These are phyloP conservation scores for Ditula angustiorana DNA, from an alignment of 2,888 invertebrate species.

Conservation along the genomic window DNA sequence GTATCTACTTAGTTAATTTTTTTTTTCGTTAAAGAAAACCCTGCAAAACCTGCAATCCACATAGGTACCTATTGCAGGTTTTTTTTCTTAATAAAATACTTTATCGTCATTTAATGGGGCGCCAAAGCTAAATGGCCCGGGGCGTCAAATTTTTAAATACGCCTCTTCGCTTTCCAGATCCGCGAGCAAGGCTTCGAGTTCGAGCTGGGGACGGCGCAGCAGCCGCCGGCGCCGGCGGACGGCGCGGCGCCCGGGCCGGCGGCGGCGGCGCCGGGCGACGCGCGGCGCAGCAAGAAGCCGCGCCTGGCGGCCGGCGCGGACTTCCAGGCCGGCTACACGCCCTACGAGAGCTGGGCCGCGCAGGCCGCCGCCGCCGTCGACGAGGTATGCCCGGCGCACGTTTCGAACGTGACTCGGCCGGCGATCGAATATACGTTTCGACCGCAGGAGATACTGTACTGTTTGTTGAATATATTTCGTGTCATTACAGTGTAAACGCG, in stretches of 20 bases:
- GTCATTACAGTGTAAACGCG: conserved; percentile 55
- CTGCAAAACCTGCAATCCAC: too few species aligned
- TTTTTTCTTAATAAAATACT: too few species aligned
- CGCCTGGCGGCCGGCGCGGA: conserved; percentile 65
- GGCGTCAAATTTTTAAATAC: too few species aligned
- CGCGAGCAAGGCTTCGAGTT: conserved; percentile 86
- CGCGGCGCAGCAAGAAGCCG: conserved; percentile 63
- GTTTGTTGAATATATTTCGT: not conserved
- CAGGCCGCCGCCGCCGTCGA: conserved; percentile 66
- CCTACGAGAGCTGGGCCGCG: conserved; percentile 73
- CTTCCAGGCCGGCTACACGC: conserved; percentile 81
- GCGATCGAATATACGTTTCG: not conserved
- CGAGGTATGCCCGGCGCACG: conserved; percentile 49
- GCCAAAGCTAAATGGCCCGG: too few species aligned
- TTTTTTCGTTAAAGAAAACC: too few species aligned
- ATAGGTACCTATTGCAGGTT: too few species aligned
- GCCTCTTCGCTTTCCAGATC: conserved; percentile 70
- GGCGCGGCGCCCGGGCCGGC: conserved; percentile 38
- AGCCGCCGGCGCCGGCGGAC: conserved; percentile 55
- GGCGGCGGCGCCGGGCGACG: conserved; percentile 29
- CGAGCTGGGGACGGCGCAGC: conserved; percentile 57
- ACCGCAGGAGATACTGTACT: too few species aligned
- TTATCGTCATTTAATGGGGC: too few species aligned
- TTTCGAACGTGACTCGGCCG: not conserved
- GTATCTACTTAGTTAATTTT: too few species aligned